A percentile compares a stretch with the other conserved stretches of the same genome.
Conservation (phyloP, 2,888 invertebrate genomes). For the Carabus problematicus region DNA sequence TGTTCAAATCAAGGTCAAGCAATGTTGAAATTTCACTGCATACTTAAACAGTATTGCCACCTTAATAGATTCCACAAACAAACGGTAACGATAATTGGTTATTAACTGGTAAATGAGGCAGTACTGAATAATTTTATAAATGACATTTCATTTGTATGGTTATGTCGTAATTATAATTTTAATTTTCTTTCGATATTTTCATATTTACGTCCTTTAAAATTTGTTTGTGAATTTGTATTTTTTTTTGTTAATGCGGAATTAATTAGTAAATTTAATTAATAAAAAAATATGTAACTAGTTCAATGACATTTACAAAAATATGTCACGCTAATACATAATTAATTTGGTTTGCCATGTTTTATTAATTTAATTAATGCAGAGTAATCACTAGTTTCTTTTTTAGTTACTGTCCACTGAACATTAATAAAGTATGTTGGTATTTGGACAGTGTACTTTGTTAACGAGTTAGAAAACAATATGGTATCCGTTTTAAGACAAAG, state of each 20-base stretch:
- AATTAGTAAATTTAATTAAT: background rate
- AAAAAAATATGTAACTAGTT: slow-evolving; percentile 28
- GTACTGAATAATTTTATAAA: too few species aligned
- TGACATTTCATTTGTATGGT: too few species aligned
- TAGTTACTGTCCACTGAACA: too few species aligned
- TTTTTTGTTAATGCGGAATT: background rate
- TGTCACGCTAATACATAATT: background rate
- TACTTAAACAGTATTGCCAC: slow-evolving; percentile 29
- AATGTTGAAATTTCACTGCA: slow-evolving; percentile 38
- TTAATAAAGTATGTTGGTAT: too few species aligned
- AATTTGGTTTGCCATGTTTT: background rate
- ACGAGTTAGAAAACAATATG: slow-evolving; percentile 18
- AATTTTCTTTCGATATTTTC: background rate
- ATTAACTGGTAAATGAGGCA: too few species aligned
- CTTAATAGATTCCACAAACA: slow-evolving; percentile 17
- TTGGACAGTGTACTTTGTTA: too few species aligned
- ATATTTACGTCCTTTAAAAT: background rate
- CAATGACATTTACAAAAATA: slow-evolving; percentile 29
- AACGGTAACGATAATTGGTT: background rate
- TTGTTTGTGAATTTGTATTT: background rate
- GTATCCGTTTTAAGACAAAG: slow-evolving; percentile 2
- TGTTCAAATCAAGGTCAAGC: slow-evolving; percentile 31
- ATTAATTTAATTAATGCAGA: background rate
- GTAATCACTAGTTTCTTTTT: too few species aligned
- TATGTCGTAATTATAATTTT: background rate